A percentile compares a stretch with the other conserved stretches of the same genome.
Conservation (phyloP, 1,140 invertebrate species). For the Conopomorpha cramerella region DNA sequence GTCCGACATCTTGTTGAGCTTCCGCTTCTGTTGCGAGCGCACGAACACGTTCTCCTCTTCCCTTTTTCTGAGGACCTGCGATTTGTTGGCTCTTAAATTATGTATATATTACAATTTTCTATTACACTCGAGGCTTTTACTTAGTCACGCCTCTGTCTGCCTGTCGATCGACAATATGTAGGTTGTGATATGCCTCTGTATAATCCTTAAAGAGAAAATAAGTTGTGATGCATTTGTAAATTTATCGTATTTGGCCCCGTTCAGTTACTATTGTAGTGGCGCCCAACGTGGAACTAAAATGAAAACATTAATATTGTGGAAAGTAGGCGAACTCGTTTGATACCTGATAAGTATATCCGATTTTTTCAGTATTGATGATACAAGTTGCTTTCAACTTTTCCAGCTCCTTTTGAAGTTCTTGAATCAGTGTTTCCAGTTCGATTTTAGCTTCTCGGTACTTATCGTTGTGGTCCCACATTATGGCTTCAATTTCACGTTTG, state of each 20-base stretch:
- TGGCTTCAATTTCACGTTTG: constrained; percentile 63
- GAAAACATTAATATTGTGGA: too few species aligned
- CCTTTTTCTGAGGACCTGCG: constrained; percentile 75
- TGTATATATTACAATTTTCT: background rate
- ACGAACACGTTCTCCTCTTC: constrained; percentile 86
- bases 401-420: constrained; percentile 76
- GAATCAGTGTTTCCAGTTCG: constrained; percentile 69
- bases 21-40: constrained; percentile 80
- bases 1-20: constrained; percentile 82
- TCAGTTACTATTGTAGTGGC: too few species aligned
- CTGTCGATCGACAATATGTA: too few species aligned
- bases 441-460: constrained; percentile 72
- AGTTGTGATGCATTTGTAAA: too few species aligned
- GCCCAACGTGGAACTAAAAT: too few species aligned
- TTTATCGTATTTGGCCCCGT: too few species aligned
- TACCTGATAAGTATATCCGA: constrained; percentile 82
- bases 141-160: too few species aligned
- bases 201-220: too few species aligned
- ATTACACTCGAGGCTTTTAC: constrained; percentile 1
- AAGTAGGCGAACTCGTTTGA: too few species aligned
- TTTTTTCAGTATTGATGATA: constrained; percentile 80
- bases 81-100: background rate
- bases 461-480: constrained; percentile 70
- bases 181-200: too few species aligned
- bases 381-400: constrained; percentile 74